Conservation (phyloP, 2,113 vertebrate genomes). For the Genyomyrus donnyi region DNA sequence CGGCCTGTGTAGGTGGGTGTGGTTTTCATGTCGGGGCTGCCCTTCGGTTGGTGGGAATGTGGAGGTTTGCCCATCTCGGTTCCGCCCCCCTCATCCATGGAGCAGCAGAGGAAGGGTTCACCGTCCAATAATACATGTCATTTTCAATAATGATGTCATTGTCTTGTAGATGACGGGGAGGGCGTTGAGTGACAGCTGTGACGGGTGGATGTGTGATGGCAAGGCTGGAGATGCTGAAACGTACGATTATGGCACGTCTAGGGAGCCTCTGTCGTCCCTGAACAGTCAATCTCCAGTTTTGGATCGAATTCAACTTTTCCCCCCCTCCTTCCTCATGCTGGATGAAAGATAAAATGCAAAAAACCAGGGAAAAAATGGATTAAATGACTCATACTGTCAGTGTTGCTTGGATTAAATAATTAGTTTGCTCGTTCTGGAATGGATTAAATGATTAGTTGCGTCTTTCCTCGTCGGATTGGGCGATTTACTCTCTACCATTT, state of each 20-base stretch:
- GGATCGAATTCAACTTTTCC: background rate
- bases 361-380: background rate
- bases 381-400: slow-evolving; percentile 6
- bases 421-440: background rate
- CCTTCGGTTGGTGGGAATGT: background rate
- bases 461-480: background rate
- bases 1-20: background rate
- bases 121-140: background rate
- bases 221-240: background rate
- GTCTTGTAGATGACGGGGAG: background rate
- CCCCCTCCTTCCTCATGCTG: background rate
- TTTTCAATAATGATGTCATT: background rate
- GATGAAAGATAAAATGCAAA: background rate
- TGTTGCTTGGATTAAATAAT: slow-evolving; percentile 8
- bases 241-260: too few relatives aligned
- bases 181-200: background rate
- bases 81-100: background rate
- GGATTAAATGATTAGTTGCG: slow-evolving; percentile 3
- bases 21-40: background rate
- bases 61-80: background rate
- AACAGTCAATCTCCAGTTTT: background rate
- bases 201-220: background rate
- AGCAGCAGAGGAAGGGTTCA: background rate
- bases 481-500: background rate
- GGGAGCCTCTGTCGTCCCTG: background rate